Percentiles rank a stretch among this genome's conserved stretches.
Evolutionary conservation across 2,797 vertebrate genomes (phyloP).

Genomic region (Sebastes hopkinsi): DNA sequence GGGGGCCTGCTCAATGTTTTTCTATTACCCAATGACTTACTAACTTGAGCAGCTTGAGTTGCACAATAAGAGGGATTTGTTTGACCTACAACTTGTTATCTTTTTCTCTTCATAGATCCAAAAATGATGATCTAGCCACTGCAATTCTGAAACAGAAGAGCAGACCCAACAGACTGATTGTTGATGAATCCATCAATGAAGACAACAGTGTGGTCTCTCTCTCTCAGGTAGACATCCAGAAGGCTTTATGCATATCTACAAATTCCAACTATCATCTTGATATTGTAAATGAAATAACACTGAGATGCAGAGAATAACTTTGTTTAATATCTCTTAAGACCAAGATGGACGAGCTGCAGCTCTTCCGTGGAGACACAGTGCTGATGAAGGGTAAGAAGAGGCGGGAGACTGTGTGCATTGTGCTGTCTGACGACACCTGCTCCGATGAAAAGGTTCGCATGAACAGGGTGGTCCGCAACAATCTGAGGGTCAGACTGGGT

Average conservation of each 20-base stretch:
- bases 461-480: constrained; percentile 99
- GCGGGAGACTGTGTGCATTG: constrained; percentile 97
- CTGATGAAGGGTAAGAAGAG: constrained; percentile 98
- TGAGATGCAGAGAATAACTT: not conserved
- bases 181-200: constrained; percentile 99
- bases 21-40: not conserved
- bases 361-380: constrained; percentile 99
- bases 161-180: constrained; percentile 97
- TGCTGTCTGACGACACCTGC: constrained; percentile 97
- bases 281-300: not conserved
- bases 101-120: constrained; percentile 82
- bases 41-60: not conserved
- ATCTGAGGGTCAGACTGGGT: constrained; percentile 94
- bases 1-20: not conserved
- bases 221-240: constrained; percentile 86
- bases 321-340: constrained; percentile 77
- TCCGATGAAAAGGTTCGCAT: constrained; percentile 99
- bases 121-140: constrained; percentile 97
- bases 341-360: constrained; percentile 98
- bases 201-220: constrained; percentile 98
- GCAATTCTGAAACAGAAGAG: constrained; percentile 99
- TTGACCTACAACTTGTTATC: not conserved
- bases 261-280: not conserved
- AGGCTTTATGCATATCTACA: not conserved
- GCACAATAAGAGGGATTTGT: not conserved